phyloP scores from a whole-genome alignment of 2,888 invertebrate species.

The Agriopis marginaria region DNA sequence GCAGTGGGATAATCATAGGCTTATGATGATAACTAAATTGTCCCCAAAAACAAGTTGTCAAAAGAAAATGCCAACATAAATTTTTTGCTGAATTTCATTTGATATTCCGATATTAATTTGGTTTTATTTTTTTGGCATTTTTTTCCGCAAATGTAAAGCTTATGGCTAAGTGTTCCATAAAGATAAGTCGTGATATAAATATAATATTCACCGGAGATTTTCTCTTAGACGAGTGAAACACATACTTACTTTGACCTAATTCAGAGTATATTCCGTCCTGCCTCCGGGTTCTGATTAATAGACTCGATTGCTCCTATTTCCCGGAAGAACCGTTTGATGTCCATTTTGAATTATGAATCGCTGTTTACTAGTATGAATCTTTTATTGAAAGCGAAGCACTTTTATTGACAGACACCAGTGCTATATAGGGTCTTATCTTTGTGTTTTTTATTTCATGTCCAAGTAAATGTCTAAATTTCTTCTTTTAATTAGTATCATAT shows the following conservation, averaged over 20 bases:
- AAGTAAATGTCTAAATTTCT: no score
- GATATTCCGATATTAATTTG: no score
- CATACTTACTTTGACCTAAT: constrained; percentile 6
- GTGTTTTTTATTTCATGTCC: no score
- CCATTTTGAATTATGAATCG: constrained; percentile 5
- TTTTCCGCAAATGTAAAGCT: not conserved
- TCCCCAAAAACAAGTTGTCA: no score
- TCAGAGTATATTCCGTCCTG: not conserved
- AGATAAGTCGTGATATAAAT: not conserved
- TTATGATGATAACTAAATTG: no score
- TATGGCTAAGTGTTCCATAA: not conserved
- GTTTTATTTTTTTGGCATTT: not conserved
- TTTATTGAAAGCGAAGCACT: no score
- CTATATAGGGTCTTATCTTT: no score
- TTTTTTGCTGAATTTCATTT: no score
- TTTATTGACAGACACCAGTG: no score
- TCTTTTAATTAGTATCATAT: no score
- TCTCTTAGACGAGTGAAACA: not conserved
- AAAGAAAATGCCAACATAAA: no score
- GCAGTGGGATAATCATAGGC: no score
- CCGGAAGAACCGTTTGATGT: constrained; percentile 2
- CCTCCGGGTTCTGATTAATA: constrained; percentile 5
- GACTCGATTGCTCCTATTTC: not conserved
- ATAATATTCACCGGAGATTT: not conserved
- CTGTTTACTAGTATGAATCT: not conserved